These are phyloP conservation scores for Caenorhabditis sp. DNA, from an alignment of 2,888 invertebrate genomes.

Conservation along the genomic window DNA sequence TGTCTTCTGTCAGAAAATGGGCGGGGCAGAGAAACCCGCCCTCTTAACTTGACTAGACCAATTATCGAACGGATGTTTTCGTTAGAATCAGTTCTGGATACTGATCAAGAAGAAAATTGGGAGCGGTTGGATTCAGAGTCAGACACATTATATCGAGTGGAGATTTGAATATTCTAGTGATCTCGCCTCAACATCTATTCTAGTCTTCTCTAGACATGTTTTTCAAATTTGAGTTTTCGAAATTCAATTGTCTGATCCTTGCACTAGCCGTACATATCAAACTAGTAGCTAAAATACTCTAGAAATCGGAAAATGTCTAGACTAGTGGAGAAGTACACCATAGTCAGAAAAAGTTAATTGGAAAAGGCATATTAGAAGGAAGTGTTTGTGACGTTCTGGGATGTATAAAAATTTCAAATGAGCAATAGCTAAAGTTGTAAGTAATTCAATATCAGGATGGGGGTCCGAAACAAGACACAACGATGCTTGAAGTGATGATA, in stretches of 20 bases:
- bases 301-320: constrained; percentile 24
- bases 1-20: not conserved
- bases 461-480: no score
- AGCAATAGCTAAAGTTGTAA: no score
- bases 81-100: no score
- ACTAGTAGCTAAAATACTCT: not conserved
- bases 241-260: not conserved
- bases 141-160: not conserved
- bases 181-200: no score
- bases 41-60: not conserved
- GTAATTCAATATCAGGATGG: no score
- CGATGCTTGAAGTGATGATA: no score
- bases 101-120: no score
- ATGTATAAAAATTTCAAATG: no score
- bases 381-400: not conserved
- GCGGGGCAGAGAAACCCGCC: not conserved
- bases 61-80: no score
- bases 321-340: constrained; percentile 3
- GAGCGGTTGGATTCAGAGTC: not conserved
- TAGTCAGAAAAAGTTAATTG: constrained; percentile 12
- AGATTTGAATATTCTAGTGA: no score
- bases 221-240: not conserved
- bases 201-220: not conserved
- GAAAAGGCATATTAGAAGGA: not conserved
- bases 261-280: not conserved